phyloP scores from a whole-genome alignment of 2,113 vertebrate species.

The Gadus macrocephalus region DNA sequence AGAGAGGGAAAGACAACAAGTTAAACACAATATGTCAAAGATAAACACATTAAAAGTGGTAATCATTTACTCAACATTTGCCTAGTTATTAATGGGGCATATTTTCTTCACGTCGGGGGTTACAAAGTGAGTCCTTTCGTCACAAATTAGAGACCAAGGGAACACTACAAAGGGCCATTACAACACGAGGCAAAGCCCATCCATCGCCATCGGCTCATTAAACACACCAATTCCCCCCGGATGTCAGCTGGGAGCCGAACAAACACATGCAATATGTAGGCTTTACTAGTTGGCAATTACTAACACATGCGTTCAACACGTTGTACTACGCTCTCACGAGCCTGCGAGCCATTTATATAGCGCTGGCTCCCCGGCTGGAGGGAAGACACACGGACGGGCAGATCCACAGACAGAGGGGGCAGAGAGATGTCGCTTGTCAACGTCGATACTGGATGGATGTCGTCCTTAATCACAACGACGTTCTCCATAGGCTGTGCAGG shows the following conservation, averaged over 20 bases:
- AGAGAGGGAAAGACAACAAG: not conserved
- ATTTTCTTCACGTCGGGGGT: not conserved
- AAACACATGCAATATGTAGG: conserved; percentile 25
- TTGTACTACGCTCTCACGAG: conserved; percentile 10
- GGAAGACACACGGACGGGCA: not conserved
- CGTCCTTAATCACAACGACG: too few species aligned
- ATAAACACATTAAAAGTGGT: not conserved
- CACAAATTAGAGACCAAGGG: not conserved
- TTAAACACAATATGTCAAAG: not conserved
- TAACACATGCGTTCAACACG: conserved; percentile 20
- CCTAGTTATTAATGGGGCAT: not conserved
- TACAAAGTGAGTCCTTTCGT: not conserved
- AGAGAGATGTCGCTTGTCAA: not conserved
- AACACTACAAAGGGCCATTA: not conserved
- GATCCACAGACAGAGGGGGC: not conserved
- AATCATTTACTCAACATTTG: too few species aligned
- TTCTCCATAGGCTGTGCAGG: too few species aligned
- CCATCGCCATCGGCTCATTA: conserved; percentile 3
- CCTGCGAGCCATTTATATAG: conserved; percentile 36
- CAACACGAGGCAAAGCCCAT: not conserved
- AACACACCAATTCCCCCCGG: not conserved
- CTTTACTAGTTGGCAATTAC: conserved; percentile 39
- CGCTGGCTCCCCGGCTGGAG: conserved; percentile 4
- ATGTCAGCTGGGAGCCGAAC: conserved; percentile 22
- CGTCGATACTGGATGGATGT: too few species aligned